phyloP scores from a whole-genome alignment of 1,140 invertebrate species.

The Heliconius nattereri region DNA sequence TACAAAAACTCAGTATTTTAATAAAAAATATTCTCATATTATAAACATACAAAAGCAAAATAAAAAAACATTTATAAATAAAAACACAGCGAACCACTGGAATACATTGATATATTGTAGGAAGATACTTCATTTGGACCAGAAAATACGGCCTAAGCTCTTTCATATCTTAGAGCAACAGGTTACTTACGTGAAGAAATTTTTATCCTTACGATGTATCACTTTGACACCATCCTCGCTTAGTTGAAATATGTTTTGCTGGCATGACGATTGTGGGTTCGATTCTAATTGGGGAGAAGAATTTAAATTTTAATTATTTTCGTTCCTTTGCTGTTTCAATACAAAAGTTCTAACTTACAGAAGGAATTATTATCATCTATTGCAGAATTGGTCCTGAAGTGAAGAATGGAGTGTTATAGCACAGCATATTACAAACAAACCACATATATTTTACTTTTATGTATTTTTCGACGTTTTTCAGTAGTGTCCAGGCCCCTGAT shows the following conservation, averaged over 20 bases:
- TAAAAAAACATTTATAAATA: background rate
- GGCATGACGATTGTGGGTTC: background rate
- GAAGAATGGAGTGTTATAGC: too few relatives aligned
- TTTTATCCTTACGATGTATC: slow-evolving; percentile 71
- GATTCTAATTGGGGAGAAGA: background rate
- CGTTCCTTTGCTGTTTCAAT: too few relatives aligned
- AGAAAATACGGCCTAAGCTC: slow-evolving; percentile 49
- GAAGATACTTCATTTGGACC: slow-evolving; percentile 33
- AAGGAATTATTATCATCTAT: too few relatives aligned
- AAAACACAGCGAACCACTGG: slow-evolving; percentile 7
- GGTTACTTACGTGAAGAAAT: slow-evolving; percentile 65
- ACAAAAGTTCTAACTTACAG: too few relatives aligned
- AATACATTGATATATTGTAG: slow-evolving; percentile 18
- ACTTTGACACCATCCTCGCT: slow-evolving; percentile 38
- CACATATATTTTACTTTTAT: too few relatives aligned
- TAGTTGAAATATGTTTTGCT: background rate
- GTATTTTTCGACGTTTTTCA: too few relatives aligned
- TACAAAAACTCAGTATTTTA: background rate
- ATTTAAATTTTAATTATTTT: background rate
- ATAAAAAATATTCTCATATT: background rate
- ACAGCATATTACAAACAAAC: too few relatives aligned
- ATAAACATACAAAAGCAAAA: background rate
- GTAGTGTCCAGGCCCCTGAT: too few relatives aligned
- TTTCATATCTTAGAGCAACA: slow-evolving; percentile 63
- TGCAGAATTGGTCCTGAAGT: too few relatives aligned